Evolutionary conservation across 1,140 invertebrate genomes (phyloP).

Genomic region (Trissolcus basalis): DNA sequence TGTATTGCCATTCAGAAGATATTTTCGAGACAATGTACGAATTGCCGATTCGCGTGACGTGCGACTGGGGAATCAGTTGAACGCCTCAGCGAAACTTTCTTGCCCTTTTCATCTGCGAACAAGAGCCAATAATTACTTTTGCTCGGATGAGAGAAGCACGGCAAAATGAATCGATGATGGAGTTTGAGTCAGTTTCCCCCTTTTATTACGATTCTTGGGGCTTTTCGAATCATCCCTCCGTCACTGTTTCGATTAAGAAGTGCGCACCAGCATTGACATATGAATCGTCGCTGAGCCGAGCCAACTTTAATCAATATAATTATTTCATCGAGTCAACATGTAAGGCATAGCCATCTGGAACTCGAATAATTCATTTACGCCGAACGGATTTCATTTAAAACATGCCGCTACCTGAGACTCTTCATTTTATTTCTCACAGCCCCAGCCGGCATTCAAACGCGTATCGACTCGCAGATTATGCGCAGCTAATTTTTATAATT

Average conservation of each 20-base stretch:
- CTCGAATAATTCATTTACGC: constrained; percentile 23
- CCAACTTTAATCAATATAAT: constrained; percentile 46
- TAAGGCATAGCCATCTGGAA: constrained; percentile 36
- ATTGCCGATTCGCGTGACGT: constrained; percentile 51
- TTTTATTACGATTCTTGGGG: constrained; percentile 60
- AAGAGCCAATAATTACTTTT: constrained; percentile 66
- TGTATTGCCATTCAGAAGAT: constrained; percentile 64
- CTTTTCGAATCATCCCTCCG: constrained; percentile 52
- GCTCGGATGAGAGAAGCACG: constrained; percentile 44
- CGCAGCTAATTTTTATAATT: not conserved
- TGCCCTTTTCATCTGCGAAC: constrained; percentile 53
- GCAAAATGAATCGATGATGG: constrained; percentile 59
- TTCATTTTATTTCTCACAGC: constrained; percentile 19
- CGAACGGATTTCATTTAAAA: constrained; percentile 15
- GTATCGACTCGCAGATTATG: constrained; percentile 5
- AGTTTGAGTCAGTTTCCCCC: constrained; percentile 55
- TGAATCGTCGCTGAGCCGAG: constrained; percentile 33
- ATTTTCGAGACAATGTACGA: constrained; percentile 63
- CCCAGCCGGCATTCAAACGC: not conserved
- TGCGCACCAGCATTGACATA: constrained; percentile 30
- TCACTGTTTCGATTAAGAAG: constrained; percentile 51
- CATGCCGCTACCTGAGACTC: constrained; percentile 4
- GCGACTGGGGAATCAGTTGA: constrained; percentile 52
- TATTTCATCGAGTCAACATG: constrained; percentile 36
- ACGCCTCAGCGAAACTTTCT: constrained; percentile 56